Percentiles rank a stretch among this genome's conserved stretches.
These are phyloP conservation scores for Styela plicata DNA, from an alignment of 23 tunicate species.

Conservation along the genomic window DNA sequence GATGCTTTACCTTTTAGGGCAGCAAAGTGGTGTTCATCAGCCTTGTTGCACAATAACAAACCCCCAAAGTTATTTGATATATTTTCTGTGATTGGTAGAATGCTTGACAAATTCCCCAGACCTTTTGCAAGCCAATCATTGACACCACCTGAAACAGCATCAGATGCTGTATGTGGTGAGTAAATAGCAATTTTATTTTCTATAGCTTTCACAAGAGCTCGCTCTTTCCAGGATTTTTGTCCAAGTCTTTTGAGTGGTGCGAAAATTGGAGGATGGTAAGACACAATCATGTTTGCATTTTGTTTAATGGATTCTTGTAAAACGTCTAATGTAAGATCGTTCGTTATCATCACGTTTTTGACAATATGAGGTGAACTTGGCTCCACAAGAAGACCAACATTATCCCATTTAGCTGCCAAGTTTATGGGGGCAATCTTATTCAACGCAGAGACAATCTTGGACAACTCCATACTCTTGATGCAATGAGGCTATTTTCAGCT, in stretches of 20 bases:
- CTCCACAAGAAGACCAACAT: constrained; percentile 91
- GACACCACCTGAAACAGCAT: constrained; percentile 87
- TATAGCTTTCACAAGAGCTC: constrained; percentile 51
- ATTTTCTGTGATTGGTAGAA: background rate
- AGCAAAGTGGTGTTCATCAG: background rate
- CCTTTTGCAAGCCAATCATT: constrained; percentile 90
- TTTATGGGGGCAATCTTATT: constrained; percentile 66
- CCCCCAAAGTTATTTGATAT: background rate
- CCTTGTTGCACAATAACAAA: background rate
- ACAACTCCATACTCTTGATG: constrained; percentile 42
- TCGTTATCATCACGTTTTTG: constrained; percentile 65
- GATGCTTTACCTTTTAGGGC: background rate
- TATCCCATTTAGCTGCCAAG: constrained; percentile 88
- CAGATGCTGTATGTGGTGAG: constrained; percentile 95
- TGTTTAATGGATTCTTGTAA: constrained; percentile 57
- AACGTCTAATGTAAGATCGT: constrained; percentile 76
- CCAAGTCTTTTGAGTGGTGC: constrained; percentile 52
- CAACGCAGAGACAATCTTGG: constrained; percentile 24
- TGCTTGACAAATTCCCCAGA: constrained; percentile 37
- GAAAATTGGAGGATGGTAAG: constrained; percentile 97
- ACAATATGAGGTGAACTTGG: constrained; percentile 74
- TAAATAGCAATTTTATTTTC: constrained; percentile 90
- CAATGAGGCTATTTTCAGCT: background rate
- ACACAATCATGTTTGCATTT: constrained; percentile 67
- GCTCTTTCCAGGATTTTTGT: constrained; percentile 54